Base-by-base conservation (phyloP, 35 echinoderm and acorn worm genomes). In the Lytechinus variegatus region DNA sequence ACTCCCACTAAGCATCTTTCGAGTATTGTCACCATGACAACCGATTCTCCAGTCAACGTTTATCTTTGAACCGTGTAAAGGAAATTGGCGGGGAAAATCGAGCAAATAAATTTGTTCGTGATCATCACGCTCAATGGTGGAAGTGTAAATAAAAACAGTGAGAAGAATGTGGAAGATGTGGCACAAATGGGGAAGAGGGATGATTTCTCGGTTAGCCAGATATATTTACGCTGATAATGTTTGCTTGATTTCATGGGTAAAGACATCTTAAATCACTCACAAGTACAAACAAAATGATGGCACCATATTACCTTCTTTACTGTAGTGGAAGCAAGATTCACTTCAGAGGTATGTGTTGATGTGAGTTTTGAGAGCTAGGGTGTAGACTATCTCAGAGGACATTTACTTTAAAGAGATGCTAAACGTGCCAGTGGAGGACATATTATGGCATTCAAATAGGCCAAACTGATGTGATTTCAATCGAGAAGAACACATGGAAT, bases 51-150 rank as follows among this genome's bases (percentile, higher is more conserved):
- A 79, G 66, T 79, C 66, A 79, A 79, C 66, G 24, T 79, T 79
- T 79, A 79, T 19, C 66, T 79, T 6, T 79, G 66, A 79, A 79
- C 66, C 66, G 66, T 79, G 66, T 79, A 79, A 79, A 79, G 66
- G 66, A 19, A 79, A 79, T 79, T 79, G 66, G 66, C 66, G 66
- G 7, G 66, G 66, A 79, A 79, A 79, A 79, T 79, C 66, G 66
- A 79, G 66, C 66, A 79, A 79, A 79, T 21, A 79, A 19, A 79
- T 79, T 79, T 79, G 66, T 79, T 79, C 66, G 66, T 79, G 66
- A 79, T 79, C 66, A 79, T 79, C 66, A 79, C 66, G 66, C 66
- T 79, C 66, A 79, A 79, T 19, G 66, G 6, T 16, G 14, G 12
- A 24, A 79, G 12, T 14, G 66, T 79, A 79, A 79, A 79, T 79